phyloP scores from a whole-genome alignment of 2,888 invertebrate genomes.

The Merodon equestris region DNA sequence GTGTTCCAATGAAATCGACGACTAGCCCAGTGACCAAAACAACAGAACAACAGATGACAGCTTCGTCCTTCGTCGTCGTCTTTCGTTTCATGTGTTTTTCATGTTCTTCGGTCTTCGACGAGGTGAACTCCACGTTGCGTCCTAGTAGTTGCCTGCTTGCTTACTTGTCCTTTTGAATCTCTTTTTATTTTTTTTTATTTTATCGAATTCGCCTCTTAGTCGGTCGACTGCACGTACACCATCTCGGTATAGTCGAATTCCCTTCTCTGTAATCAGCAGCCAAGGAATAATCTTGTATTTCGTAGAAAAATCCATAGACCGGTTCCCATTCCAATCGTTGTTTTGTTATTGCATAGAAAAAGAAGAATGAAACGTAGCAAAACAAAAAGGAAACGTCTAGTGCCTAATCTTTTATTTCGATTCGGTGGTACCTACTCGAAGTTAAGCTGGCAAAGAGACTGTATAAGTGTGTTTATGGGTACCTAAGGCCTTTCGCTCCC shows the following conservation, averaged over 20 bases:
- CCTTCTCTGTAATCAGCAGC: slow-evolving; percentile 56
- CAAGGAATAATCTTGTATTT: slow-evolving; percentile 59
- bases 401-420: slow-evolving; percentile 55
- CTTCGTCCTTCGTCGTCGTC: slow-evolving; percentile 9
- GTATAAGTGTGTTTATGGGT: slow-evolving; percentile 12
- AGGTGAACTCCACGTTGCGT: not conserved
- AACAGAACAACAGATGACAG: slow-evolving; percentile 63
- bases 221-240: not conserved
- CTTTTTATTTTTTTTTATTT: slow-evolving; percentile 7
- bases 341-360: slow-evolving; percentile 15
- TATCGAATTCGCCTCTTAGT: not conserved
- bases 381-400: not conserved
- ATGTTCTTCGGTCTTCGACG: slow-evolving; percentile 20
- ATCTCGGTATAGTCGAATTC: slow-evolving; percentile 59
- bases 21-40: slow-evolving; percentile 32
- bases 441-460: not conserved
- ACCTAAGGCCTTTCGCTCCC: slow-evolving; percentile 29
- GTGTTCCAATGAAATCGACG: slow-evolving; percentile 35
- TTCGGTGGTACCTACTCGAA: slow-evolving; percentile 18
- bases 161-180: slow-evolving; percentile 42
- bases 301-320: slow-evolving; percentile 60
- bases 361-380: not conserved
- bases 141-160: slow-evolving; percentile 10
- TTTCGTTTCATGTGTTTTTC: slow-evolving; percentile 17
- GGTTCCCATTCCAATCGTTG: slow-evolving; percentile 25